A percentile compares a stretch with the other conserved stretches of the same genome.
Evolutionary conservation across 2,113 vertebrate genomes (phyloP).

Genomic region (Tragelaphus imberbis): DNA sequence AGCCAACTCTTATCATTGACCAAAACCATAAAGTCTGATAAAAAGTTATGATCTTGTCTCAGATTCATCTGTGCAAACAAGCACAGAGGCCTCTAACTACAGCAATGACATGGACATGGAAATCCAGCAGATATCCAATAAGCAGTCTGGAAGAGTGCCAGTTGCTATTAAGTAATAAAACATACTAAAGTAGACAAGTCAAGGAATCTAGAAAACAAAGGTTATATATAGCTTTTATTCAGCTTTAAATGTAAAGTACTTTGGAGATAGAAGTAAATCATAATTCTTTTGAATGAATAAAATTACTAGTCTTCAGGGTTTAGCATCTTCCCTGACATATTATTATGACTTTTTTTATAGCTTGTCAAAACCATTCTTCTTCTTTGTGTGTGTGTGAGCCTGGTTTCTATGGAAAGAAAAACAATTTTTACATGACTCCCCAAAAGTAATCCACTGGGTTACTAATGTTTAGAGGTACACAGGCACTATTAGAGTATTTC

Average conservation of each 20-base stretch:
- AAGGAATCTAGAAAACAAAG: conserved; percentile 11
- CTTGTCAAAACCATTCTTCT: neutral
- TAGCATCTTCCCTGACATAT: neutral
- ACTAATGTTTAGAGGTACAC: neutral
- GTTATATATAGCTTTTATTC: neutral
- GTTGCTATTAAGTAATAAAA: neutral
- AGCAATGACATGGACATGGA: neutral
- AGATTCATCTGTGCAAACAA: neutral
- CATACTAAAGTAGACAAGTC: neutral
- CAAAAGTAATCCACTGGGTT: neutral
- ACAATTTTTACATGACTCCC: neutral
- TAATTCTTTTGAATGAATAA: conserved; percentile 4
- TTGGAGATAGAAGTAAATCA: neutral
- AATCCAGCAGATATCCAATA: neutral
- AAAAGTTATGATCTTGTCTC: neutral
- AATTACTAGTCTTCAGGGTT: neutral
- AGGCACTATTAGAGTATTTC: neutral
- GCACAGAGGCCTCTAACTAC: neutral
- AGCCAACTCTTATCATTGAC: neutral
- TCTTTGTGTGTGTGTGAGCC: neutral
- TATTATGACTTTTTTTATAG: neutral
- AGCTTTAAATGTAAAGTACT: conserved; percentile 22
- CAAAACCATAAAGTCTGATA: neutral
- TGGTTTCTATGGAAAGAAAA: neutral
- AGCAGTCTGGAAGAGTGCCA: neutral